Conservation (phyloP, 1,140 invertebrate species). For the Atta colombica region DNA sequence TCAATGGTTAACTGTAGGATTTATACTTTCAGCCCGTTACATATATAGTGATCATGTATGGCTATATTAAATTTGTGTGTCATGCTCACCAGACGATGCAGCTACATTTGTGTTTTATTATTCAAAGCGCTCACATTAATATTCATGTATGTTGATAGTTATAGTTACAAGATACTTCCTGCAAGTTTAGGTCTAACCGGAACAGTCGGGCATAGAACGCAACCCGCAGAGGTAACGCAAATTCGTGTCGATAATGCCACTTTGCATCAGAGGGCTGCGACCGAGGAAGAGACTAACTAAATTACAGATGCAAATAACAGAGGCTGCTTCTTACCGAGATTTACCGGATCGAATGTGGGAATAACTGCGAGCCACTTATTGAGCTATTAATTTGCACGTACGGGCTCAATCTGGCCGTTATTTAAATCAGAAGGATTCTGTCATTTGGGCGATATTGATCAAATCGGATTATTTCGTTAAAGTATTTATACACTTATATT, state of each 20-base stretch:
- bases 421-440: slow-evolving; percentile 29
- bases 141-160: slow-evolving; percentile 74
- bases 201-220: slow-evolving; percentile 69
- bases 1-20: background rate
- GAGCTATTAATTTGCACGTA: slow-evolving; percentile 79
- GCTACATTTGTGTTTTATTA: slow-evolving; percentile 63
- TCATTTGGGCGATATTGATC: slow-evolving; percentile 1
- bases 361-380: slow-evolving; percentile 82
- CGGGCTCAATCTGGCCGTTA: slow-evolving; percentile 34
- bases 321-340: slow-evolving; percentile 83
- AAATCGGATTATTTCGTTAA: background rate
- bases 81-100: slow-evolving; percentile 47
- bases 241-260: slow-evolving; percentile 80
- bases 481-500: slow-evolving; percentile 7
- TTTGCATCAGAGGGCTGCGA: slow-evolving; percentile 80
- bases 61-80: slow-evolving; percentile 35
- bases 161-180: slow-evolving; percentile 70
- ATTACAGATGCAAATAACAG: slow-evolving; percentile 85
- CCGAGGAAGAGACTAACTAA: slow-evolving; percentile 81
- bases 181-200: slow-evolving; percentile 69
- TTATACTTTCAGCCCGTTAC: background rate
- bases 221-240: slow-evolving; percentile 70
- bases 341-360: slow-evolving; percentile 83
- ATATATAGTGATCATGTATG: background rate
- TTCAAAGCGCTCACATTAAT: slow-evolving; percentile 69